Base-by-base conservation (phyloP, 2,888 invertebrate genomes). In the Orthosia incerta region DNA sequence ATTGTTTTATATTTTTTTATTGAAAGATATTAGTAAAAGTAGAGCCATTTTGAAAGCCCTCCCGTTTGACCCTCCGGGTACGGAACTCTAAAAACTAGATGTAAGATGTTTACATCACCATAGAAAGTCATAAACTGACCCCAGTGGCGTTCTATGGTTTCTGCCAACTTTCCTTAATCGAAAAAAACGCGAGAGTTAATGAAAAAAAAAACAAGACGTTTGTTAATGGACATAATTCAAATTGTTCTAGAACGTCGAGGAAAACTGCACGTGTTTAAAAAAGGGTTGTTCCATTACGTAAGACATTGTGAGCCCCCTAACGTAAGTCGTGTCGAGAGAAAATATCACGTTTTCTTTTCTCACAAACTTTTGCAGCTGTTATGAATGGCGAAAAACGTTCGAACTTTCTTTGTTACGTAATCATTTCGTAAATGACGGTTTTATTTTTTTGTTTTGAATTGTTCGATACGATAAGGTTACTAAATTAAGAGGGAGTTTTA, bases 181-280 rank as follows among this genome's bases (percentile, higher is more conserved):
- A 20, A 20, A 26, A 26, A 56, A 45, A 20, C 3, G 9, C 0
- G 4, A 9, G 15, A 45, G 9, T 20, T 15, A 0, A 45, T 61
- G 5, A 31, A n/a, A n/a, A 64, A 39, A 51, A 48, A 46, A 13
- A n/a, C 13, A 63, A 63, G 62, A 78, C 26, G 79, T 39, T n/a
- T 9, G 9, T 3, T 9, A 39, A 39, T 39, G 39, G 57, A 78
- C 46, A 62, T 59, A 48, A 76, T n/a, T 16, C 3, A 45, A 45
- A 59, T 60, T 12, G 26, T 76, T 79, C 72, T 18, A 59, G 63
- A 78, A 78, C 51, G 18, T 48, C 39, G 15, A 20, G 57, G 53
- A 76, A 77, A 71, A 50, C 26, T 12, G 70, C 70, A 63, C 62
- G 71, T 63, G 51, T 53, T 59, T 31, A 48, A 53, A 74, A 74